phyloP scores from a whole-genome alignment of 2,113 vertebrate genomes.

The Heterocephalus glaber region DNA sequence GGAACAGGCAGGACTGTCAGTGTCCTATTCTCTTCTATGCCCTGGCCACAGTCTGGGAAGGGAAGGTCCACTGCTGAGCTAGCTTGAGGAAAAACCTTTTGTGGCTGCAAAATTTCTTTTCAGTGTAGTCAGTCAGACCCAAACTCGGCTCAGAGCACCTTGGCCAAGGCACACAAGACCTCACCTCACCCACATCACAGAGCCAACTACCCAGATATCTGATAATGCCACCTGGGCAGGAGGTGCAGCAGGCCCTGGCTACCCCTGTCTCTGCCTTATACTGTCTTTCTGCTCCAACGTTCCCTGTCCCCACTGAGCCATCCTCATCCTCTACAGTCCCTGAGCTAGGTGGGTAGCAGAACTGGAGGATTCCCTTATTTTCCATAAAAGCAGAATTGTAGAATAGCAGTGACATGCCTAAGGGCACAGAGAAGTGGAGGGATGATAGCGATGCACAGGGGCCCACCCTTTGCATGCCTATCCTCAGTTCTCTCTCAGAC shows the following conservation, averaged over 20 bases:
- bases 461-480: fast-evolving
- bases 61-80: neutral
- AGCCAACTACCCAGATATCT: neutral
- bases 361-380: neutral
- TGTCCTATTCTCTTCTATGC: neutral
- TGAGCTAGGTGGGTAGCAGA: neutral
- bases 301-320: neutral
- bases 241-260: fast-evolving
- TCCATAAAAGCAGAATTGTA: neutral
- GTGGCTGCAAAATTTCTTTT: neutral
- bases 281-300: neutral
- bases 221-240: neutral
- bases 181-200: neutral
- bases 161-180: neutral
- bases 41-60: neutral
- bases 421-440: neutral
- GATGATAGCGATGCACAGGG: neutral
- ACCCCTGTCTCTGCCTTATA: fast-evolving
- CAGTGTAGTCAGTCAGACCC: neutral
- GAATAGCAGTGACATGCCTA: neutral
- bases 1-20: neutral
- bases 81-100: neutral
- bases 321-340: neutral
- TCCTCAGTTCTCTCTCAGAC: neutral
- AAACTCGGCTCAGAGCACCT: neutral